Evolutionary conservation across 2,113 vertebrate species (phyloP).

Genomic region (Cololabis saira): DNA sequence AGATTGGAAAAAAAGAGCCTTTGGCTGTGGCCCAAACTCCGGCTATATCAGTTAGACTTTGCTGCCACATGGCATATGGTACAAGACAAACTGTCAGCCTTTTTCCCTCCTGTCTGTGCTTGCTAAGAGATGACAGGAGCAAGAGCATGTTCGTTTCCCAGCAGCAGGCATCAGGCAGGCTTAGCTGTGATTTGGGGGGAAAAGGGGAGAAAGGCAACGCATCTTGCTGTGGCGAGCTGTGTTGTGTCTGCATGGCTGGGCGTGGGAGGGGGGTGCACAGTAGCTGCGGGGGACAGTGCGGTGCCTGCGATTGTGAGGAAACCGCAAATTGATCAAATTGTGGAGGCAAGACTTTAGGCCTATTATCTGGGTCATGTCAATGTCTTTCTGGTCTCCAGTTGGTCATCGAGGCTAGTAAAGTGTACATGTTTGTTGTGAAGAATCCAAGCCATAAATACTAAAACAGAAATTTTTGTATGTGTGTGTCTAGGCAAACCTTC

Average conservation of each 20-base stretch:
- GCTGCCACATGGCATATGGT: constrained; percentile 85
- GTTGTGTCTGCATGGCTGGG: constrained; percentile 65
- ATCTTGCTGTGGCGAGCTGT: constrained; percentile 59
- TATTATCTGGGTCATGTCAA: constrained; percentile 85
- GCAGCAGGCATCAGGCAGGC: constrained; percentile 79
- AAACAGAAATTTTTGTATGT: constrained; percentile 46
- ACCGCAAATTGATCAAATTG: constrained; percentile 86
- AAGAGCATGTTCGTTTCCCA: constrained; percentile 71
- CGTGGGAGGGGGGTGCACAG: constrained; percentile 36
- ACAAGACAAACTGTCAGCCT: constrained; percentile 85
- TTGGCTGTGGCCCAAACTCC: constrained; percentile 73
- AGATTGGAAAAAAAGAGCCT: constrained; percentile 65
- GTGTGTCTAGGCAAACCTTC: constrained; percentile 46
- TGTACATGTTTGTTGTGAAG: constrained; percentile 43
- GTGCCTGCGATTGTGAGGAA: constrained; percentile 67
- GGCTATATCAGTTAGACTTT: constrained; percentile 80
- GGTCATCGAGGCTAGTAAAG: constrained; percentile 66
- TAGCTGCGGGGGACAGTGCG: constrained; percentile 80
- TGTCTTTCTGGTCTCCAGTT: constrained; percentile 77
- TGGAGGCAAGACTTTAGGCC: constrained; percentile 81
- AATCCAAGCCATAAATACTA: constrained; percentile 30
- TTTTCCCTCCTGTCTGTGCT: constrained; percentile 64
- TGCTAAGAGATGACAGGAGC: constrained; percentile 75
- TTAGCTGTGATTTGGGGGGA: constrained; percentile 81
- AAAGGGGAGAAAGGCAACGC: constrained; percentile 73